These are phyloP conservation scores for Triplophysa yarkandensis DNA, from an alignment of 2,797 vertebrate species.

Conservation along the genomic window DNA sequence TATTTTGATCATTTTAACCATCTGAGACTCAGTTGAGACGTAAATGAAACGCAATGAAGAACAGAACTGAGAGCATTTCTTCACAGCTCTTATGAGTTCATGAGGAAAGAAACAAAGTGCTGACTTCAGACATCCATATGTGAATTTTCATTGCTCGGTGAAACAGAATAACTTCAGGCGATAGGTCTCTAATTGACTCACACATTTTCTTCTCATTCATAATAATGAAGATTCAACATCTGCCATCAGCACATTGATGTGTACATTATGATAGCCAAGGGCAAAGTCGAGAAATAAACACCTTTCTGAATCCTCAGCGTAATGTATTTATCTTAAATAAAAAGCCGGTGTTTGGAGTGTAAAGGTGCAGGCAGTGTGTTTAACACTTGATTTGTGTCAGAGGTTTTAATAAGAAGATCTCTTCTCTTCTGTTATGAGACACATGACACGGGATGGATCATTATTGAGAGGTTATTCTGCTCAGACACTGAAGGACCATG, in stretches of 20 bases:
- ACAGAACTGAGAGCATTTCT: background rate
- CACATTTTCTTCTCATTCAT: slow-evolving; percentile 36
- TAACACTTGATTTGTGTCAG: slow-evolving; percentile 20
- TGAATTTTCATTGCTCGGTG: slow-evolving; percentile 19
- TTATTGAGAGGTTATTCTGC: slow-evolving; percentile 38
- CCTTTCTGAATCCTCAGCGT: slow-evolving; percentile 14
- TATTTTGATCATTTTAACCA: no score
- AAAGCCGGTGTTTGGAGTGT: slow-evolving; percentile 11
- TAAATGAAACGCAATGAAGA: no score
- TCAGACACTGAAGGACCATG: background rate
- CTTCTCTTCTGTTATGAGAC: slow-evolving; percentile 18
- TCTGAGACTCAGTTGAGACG: no score
- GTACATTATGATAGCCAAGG: slow-evolving; percentile 26
- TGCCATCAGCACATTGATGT: slow-evolving; percentile 18
- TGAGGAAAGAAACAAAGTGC: background rate
- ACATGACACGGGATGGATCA: slow-evolving; percentile 31
- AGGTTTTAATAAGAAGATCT: slow-evolving; percentile 44
- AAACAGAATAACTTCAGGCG: slow-evolving; percentile 11
- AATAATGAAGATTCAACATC: slow-evolving; percentile 27
- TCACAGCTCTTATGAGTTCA: background rate
- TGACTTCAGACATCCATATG: slow-evolving; percentile 18
- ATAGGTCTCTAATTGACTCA: slow-evolving; percentile 18
- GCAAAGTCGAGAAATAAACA: slow-evolving; percentile 1
- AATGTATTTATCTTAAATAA: slow-evolving; percentile 6
- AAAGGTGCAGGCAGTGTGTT: slow-evolving; percentile 34